A percentile compares a stretch with the other conserved stretches of the same genome.
Evolutionary conservation across 2,888 invertebrate genomes (phyloP).

Genomic region (Parelbella ahira): DNA sequence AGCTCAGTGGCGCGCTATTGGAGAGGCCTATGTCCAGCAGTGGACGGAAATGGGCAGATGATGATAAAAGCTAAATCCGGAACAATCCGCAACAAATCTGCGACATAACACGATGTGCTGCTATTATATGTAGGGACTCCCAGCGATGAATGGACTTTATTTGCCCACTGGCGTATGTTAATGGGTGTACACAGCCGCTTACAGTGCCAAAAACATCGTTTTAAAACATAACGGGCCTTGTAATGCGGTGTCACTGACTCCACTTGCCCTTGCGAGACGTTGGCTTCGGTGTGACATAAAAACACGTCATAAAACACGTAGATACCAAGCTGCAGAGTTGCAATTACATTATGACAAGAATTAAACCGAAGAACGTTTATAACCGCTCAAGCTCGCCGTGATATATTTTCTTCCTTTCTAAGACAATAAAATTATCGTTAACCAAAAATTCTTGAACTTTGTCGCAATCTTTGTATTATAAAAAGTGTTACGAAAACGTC

Average conservation of each 20-base stretch:
- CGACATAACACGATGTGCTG: too few species aligned
- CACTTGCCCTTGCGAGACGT: constrained; percentile 30
- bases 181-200: constrained; percentile 39
- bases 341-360: constrained; percentile 15
- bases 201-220: constrained; percentile 57
- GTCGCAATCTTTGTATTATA: too few species aligned
- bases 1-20: too few species aligned
- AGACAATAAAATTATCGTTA: too few species aligned
- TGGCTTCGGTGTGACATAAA: constrained; percentile 14
- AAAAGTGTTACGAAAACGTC: too few species aligned
- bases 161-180: constrained; percentile 32
- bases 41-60: too few species aligned
- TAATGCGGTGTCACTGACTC: constrained; percentile 28
- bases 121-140: constrained; percentile 11
- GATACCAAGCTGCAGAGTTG: constrained; percentile 6
- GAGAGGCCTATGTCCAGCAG: too few species aligned
- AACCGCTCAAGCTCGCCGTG: constrained; percentile 1
- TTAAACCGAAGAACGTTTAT: constrained; percentile 10
- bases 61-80: too few species aligned
- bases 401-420: background rate
- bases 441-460: too few species aligned
- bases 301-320: constrained; percentile 15
- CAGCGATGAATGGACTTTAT: constrained; percentile 9
- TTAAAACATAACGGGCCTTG: constrained; percentile 40
- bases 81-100: too few species aligned